phyloP scores from a whole-genome alignment of 2,888 invertebrate species.

The Orthosia gracilis region DNA sequence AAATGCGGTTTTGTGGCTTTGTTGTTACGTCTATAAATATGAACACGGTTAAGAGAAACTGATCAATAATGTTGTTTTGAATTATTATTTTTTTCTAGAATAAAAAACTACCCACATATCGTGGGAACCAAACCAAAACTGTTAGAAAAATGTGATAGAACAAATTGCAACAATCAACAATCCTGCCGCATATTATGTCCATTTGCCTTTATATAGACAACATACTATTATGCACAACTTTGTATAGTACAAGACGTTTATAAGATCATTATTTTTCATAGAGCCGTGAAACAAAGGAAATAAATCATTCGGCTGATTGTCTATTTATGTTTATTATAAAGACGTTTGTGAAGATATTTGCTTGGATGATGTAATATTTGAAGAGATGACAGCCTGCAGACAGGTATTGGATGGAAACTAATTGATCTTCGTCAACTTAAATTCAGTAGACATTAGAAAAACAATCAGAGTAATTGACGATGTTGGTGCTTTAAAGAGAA shows the following conservation, averaged over 20 bases:
- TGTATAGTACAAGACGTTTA: slow-evolving; percentile 47
- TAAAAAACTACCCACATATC: slow-evolving; percentile 22
- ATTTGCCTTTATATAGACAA: slow-evolving; percentile 60
- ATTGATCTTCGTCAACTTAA: slow-evolving; percentile 39
- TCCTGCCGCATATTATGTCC: slow-evolving; percentile 56
- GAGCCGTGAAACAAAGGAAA: slow-evolving; percentile 65
- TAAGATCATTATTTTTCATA: slow-evolving; percentile 66
- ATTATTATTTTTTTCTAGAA: slow-evolving; percentile 19
- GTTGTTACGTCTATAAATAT: slow-evolving; percentile 34
- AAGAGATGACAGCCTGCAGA: slow-evolving; percentile 44
- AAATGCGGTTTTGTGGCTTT: slow-evolving; percentile 42
- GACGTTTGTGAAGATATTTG: slow-evolving; percentile 58
- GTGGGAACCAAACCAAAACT: slow-evolving; percentile 60
- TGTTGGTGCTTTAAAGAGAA: neutral
- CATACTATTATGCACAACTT: slow-evolving; percentile 53
- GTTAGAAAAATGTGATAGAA: slow-evolving; percentile 49
- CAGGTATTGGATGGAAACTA: slow-evolving; percentile 38
- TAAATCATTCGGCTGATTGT: slow-evolving; percentile 65
- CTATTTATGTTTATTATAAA: slow-evolving; percentile 66
- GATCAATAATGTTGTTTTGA: neutral
- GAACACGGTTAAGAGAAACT: slow-evolving; percentile 1
- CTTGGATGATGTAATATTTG: slow-evolving; percentile 60
- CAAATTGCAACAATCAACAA: slow-evolving; percentile 48
- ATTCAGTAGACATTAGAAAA: slow-evolving; percentile 17
- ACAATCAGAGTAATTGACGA: slow-evolving; percentile 26